These are phyloP conservation scores for Epizoanthus illoricatus DNA, from an alignment of 92 coral and sea anemone species.

Conservation along the genomic window DNA sequence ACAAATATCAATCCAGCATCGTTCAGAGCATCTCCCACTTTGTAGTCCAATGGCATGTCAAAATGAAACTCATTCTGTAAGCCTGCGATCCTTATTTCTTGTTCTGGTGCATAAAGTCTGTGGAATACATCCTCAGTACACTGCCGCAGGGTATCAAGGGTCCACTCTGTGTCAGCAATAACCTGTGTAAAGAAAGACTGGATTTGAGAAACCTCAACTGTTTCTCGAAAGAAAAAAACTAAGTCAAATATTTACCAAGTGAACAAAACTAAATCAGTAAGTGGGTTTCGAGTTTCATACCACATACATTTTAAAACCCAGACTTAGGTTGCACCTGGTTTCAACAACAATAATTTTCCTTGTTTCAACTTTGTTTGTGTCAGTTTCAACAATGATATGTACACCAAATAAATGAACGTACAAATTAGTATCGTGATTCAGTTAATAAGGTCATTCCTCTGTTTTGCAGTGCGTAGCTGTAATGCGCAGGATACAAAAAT, in stretches of 20 bases:
- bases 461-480: too few species aligned
- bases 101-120: conserved; percentile 69
- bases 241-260: background rate
- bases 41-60: conserved; percentile 74
- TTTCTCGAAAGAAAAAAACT: background rate
- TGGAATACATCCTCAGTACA: conserved; percentile 69
- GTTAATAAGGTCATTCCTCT: too few species aligned
- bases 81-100: conserved; percentile 46
- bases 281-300: background rate
- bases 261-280: background rate
- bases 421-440: too few species aligned
- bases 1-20: conserved; percentile 79
- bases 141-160: conserved; percentile 49
- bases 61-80: conserved; percentile 87
- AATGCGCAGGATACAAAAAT: too few species aligned
- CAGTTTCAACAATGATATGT: too few species aligned
- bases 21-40: conserved; percentile 66
- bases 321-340: too few species aligned
- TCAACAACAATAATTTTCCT: too few species aligned
- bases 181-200: conserved; percentile 48
- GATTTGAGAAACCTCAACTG: background rate
- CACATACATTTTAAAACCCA: too few species aligned
- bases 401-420: too few species aligned
- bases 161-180: conserved; percentile 76
- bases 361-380: too few species aligned